Evolutionary conservation across 2,113 vertebrate genomes (phyloP), one percentile per base, ranked within the genome.

Genomic region (Willisornis vidua): DNA sequence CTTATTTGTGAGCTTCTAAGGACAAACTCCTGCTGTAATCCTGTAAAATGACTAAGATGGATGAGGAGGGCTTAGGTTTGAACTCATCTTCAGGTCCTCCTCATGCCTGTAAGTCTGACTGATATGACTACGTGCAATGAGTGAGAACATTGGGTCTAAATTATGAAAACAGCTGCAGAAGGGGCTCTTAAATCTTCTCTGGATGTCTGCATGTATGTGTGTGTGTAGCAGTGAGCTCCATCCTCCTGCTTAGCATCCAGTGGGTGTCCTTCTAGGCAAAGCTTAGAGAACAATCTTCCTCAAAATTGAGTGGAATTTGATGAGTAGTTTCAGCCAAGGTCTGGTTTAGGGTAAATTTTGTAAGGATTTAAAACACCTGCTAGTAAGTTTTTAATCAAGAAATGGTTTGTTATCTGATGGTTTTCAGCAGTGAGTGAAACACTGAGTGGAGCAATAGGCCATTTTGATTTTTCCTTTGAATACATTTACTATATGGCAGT

Each of bases 131-230:
- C 0, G 5, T 74, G 89, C 82, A 67, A 4, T 12, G 87, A 76
- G 14, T 62, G 58, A 66, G 93, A 79, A 87, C 78, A 33, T 66
- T 76, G 75, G 59, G 67, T 73, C 87, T 94, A 46, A 93, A 91
- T 83, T 73, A 92, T 87, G 81, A 45, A 89, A 95, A 89, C 95
- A 96, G 89, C 89, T 97, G 94, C 75, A 77, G 66, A 93, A 85
- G 67, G 70, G 85, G 23, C 54, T 91, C 89, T 87, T 96, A 97
- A 95, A 96, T 95, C 87, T 91, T 68, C 68, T 29, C 77, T 82
- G 89, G 49, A 81, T 79, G n/a, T 31, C 65, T 59, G 20, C 1
- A 3, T 35, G 51, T 46, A 29, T 52, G 49, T 51, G 49, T 75
- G 14, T 43, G 73, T 68, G 45, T 5, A 54, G 79, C 90, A 62